These are phyloP conservation scores for Eupithecia vulgata DNA, from an alignment of 2,888 invertebrate species.

Conservation along the genomic window DNA sequence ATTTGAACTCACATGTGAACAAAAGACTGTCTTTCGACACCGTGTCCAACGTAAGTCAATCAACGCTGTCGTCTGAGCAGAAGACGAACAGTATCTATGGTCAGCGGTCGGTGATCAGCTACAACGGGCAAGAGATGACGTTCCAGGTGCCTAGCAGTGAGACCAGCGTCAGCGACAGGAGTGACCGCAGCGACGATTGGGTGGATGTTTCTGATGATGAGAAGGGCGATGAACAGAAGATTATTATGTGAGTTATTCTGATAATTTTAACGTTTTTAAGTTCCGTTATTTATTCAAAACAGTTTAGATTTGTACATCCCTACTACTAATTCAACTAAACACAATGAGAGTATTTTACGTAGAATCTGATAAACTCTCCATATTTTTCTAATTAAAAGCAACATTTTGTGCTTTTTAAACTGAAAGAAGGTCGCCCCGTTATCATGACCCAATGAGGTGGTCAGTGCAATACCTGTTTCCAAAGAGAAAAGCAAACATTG, in stretches of 20 bases:
- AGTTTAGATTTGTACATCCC: not conserved
- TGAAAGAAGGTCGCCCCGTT: constrained; percentile 33
- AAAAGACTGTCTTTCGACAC: constrained; percentile 77
- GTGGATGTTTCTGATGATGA: constrained; percentile 86
- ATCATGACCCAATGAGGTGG: constrained; percentile 54
- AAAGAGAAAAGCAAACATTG: constrained; percentile 70
- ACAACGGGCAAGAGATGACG: constrained; percentile 78
- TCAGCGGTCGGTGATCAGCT: constrained; percentile 78
- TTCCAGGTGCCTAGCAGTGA: constrained; percentile 84
- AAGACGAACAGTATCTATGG: constrained; percentile 86
- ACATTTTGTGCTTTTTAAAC: constrained; percentile 20
- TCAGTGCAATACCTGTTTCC: constrained; percentile 56
- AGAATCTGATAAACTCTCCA: not conserved
- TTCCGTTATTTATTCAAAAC: not conserved
- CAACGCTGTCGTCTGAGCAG: constrained; percentile 84
- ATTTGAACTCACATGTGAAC: constrained; percentile 66
- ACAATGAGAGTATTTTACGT: not conserved
- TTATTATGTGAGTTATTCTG: constrained; percentile 82
- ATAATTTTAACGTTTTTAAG: not conserved
- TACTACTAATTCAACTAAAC: not conserved
- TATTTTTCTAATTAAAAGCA: constrained; percentile 15
- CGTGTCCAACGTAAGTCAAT: constrained; percentile 78
- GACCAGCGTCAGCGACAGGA: constrained; percentile 84
- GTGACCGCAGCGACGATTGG: constrained; percentile 87
- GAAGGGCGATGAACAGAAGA: constrained; percentile 76